Percentiles rank a stretch among this genome's conserved stretches.
Conservation (phyloP, 2,113 vertebrate genomes). For the Vicugna pacos region DNA sequence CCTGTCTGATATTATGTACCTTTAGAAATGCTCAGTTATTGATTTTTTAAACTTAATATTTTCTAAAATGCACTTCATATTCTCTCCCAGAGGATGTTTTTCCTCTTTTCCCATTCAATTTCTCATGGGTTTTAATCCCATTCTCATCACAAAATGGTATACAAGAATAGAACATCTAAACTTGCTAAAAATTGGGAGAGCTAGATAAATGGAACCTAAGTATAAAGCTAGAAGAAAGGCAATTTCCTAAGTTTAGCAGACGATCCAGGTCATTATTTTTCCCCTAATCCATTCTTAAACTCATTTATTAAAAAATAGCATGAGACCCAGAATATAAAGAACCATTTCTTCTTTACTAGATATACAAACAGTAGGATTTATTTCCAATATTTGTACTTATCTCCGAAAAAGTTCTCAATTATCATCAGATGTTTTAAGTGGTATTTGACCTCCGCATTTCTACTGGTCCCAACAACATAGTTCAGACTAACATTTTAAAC, state of each 20-base stretch:
- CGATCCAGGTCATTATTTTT: not conserved
- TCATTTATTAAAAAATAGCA: slow-evolving; percentile 47
- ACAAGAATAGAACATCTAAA: slow-evolving; percentile 21
- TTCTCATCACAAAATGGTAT: slow-evolving; percentile 23
- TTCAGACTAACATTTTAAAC: slow-evolving; percentile 13
- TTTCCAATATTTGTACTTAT: slow-evolving; percentile 13
- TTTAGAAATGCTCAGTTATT: slow-evolving; percentile 71
- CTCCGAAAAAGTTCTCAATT: not conserved
- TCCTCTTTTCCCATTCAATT: slow-evolving; percentile 60
- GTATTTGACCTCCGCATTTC: slow-evolving; percentile 7
- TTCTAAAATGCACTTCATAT: slow-evolving; percentile 54
- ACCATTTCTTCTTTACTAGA: slow-evolving; percentile 25
- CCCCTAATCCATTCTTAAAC: not conserved
- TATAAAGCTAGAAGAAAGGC: not conserved
- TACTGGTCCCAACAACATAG: not conserved
- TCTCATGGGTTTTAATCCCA: slow-evolving; percentile 47
- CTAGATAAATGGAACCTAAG: not conserved
- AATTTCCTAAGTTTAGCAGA: slow-evolving; percentile 17
- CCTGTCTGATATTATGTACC: slow-evolving; percentile 73
- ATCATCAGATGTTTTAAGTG: not conserved
- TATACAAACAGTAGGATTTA: not conserved
- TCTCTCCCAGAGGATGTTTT: not conserved
- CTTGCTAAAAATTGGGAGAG: slow-evolving; percentile 32
- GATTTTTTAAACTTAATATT: slow-evolving; percentile 63
- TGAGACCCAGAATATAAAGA: slow-evolving; percentile 35